A percentile compares a stretch with the other conserved stretches of the same genome.
phyloP scores from a whole-genome alignment of 1,140 invertebrate genomes.

The Trichoplusia ni region DNA sequence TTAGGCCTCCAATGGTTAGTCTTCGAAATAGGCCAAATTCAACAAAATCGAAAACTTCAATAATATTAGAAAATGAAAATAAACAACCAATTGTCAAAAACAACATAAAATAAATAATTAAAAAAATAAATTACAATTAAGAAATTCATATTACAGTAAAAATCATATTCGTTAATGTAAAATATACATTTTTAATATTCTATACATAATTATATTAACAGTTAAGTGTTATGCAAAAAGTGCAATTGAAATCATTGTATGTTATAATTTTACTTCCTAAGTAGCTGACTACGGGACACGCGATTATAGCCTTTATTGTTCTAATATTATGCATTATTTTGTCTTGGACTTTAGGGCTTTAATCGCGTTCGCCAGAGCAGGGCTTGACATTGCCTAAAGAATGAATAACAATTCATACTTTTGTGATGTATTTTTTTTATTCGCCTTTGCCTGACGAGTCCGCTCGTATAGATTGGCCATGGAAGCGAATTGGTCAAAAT shows the following conservation, averaged over 20 bases:
- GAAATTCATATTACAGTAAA: constrained; percentile 31
- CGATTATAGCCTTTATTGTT: constrained; percentile 43
- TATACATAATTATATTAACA: constrained; percentile 76
- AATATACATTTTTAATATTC: constrained; percentile 63
- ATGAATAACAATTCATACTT: neutral
- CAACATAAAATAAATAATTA: constrained; percentile 35
- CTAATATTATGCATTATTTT: constrained; percentile 11
- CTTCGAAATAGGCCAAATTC: constrained; percentile 54
- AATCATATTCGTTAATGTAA: constrained; percentile 57
- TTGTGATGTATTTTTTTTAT: neutral
- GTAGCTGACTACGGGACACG: constrained; percentile 36
- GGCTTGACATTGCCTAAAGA: neutral
- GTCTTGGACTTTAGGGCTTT: neutral
- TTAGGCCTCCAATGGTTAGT: constrained; percentile 61
- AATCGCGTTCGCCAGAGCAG: constrained; percentile 5
- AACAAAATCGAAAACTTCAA: constrained; percentile 38
- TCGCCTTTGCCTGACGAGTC: neutral
- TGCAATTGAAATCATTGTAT: constrained; percentile 57
- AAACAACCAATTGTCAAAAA: constrained; percentile 42
- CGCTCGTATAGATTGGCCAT: constrained; percentile 30
- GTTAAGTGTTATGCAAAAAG: constrained; percentile 76
- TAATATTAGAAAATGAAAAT: constrained; percentile 30
- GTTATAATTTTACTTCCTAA: constrained; percentile 31
- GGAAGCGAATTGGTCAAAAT: constrained; percentile 52
- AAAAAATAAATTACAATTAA: constrained; percentile 23